phyloP scores from a whole-genome alignment of 2,113 vertebrate species.

The Typhlomys cinereus region DNA sequence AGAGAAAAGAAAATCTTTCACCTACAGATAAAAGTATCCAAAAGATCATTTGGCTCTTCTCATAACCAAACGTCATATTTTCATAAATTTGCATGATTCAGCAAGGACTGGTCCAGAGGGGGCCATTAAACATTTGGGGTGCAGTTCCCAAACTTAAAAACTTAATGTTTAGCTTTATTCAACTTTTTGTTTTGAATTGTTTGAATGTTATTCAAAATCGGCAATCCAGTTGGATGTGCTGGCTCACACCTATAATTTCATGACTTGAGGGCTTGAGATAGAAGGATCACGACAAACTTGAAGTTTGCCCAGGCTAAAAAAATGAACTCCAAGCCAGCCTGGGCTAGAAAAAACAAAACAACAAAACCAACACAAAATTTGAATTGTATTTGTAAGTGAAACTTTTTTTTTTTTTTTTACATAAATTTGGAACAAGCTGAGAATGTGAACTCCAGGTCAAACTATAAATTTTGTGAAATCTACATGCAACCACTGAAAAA shows the following conservation, averaged over 20 bases:
- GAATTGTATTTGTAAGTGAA: neutral
- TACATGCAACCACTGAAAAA: slow-evolving; percentile 41
- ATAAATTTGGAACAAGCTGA: neutral
- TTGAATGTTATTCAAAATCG: neutral
- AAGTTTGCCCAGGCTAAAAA: neutral
- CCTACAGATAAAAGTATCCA: neutral
- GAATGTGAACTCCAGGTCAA: neutral
- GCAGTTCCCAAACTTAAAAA: neutral
- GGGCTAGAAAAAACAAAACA: neutral
- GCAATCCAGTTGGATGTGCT: neutral
- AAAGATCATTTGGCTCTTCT: slow-evolving; percentile 29
- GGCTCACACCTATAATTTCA: neutral
- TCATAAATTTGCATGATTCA: neutral
- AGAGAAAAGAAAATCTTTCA: neutral
- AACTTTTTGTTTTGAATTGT: neutral
- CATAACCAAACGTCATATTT: neutral
- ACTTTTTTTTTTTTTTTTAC: slow-evolving; percentile 27
- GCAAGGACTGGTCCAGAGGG: neutral
- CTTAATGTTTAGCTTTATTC: slow-evolving; percentile 24
- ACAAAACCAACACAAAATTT: neutral
- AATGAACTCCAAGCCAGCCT: neutral
- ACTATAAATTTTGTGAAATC: slow-evolving; percentile 28
- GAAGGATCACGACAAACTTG: neutral
- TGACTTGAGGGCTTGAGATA: neutral
- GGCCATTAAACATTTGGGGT: neutral